Conservation (phyloP, 2,888 invertebrate species). For the Vesta saturnalis region DNA sequence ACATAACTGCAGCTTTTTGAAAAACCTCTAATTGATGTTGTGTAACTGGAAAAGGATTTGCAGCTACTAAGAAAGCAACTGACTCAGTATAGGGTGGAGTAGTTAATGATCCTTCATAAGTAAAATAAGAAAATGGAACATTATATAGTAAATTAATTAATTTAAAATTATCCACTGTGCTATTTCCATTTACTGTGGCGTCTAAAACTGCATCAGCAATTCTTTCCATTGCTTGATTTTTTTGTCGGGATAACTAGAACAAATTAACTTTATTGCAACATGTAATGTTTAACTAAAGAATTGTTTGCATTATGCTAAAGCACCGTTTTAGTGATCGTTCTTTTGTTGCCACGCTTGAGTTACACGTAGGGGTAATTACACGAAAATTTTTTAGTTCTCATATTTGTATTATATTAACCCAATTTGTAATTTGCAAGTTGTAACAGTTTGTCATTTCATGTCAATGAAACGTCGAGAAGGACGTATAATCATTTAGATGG, state of each 20-base stretch:
- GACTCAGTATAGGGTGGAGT: slow-evolving; percentile 18
- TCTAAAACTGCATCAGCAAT: background rate
- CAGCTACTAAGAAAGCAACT: slow-evolving; percentile 9
- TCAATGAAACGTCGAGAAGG: too few species aligned
- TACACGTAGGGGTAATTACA: too few species aligned
- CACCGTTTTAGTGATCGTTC: too few species aligned
- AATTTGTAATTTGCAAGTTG: too few species aligned
- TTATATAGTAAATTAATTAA: background rate
- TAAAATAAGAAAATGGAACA: slow-evolving; percentile 2
- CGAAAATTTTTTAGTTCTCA: too few species aligned
- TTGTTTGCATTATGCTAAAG: too few species aligned
- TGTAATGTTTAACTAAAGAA: background rate
- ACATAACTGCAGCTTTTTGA: slow-evolving; percentile 1
- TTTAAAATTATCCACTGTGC: background rate
- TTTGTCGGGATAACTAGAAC: background rate
- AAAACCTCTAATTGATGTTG: slow-evolving; percentile 8
- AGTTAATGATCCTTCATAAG: slow-evolving; percentile 22
- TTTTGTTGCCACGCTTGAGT: too few species aligned
- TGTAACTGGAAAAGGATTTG: background rate
- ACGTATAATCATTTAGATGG: too few species aligned
- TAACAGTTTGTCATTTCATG: too few species aligned
- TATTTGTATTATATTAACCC: too few species aligned
- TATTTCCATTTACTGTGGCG: background rate
- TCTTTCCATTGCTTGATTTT: background rate
- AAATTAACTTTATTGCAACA: background rate